A percentile compares a stretch with the other conserved stretches of the same genome.
These are phyloP conservation scores for Agrilus cyanescens DNA, from an alignment of 2,888 invertebrate species.

Conservation along the genomic window DNA sequence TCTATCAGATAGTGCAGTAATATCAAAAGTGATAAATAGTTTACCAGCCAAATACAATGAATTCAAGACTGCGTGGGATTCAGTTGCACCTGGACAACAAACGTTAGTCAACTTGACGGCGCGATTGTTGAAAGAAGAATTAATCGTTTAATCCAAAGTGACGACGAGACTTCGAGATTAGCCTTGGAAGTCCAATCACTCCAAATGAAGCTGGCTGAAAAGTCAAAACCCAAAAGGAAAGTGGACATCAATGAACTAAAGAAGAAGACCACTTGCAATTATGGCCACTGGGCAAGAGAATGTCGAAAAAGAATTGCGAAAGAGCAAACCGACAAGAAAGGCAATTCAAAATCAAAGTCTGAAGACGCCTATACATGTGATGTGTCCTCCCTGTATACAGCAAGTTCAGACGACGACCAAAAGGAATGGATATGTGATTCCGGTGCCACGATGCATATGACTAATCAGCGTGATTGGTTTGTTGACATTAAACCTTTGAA, in stretches of 20 bases:
- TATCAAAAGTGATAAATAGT: too few species aligned
- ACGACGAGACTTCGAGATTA: conserved; percentile 7
- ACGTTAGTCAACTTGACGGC: too few species aligned
- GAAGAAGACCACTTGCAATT: conserved; percentile 10
- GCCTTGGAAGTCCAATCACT: conserved; percentile 11
- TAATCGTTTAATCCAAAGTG: conserved; percentile 6
- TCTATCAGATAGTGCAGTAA: too few species aligned
- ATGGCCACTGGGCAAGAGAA: conserved; percentile 15
- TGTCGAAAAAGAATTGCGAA: conserved; percentile 12
- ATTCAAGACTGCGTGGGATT: too few species aligned
- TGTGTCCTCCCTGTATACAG: conserved; percentile 6
- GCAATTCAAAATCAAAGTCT: too few species aligned
- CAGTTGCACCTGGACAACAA: too few species aligned
- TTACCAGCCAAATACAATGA: too few species aligned
- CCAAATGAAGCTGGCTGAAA: conserved; percentile 3
- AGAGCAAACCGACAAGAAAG: too few species aligned
- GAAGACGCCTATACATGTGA: conserved; percentile 7
- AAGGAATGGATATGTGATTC: conserved; percentile 18
- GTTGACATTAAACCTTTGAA: conserved; percentile 5
- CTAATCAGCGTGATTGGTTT: conserved; percentile 15
- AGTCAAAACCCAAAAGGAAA: conserved; percentile 3
- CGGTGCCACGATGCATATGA: conserved; percentile 18
- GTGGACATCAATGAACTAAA: conserved; percentile 8
- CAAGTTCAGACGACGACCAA: conserved; percentile 7
- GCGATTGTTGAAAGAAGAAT: conserved; percentile 13